A percentile compares a stretch with the other conserved stretches of the same genome.
These are phyloP conservation scores for Erpobdella octoculata DNA, from an alignment of 2,888 invertebrate species.

Conservation along the genomic window DNA sequence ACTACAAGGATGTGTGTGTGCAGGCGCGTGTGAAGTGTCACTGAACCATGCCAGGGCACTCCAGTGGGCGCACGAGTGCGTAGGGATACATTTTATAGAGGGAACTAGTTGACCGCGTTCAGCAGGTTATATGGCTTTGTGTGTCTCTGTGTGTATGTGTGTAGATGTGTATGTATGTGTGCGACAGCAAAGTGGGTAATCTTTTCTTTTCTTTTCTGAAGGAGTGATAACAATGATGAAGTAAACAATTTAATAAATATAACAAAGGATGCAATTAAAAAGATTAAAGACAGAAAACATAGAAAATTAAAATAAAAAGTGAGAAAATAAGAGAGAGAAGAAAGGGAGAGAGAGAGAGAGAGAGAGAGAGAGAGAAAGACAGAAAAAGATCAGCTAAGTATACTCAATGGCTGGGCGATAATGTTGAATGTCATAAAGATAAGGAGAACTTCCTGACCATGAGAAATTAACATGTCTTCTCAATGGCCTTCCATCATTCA, in stretches of 20 bases:
- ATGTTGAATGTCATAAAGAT: slow-evolving; percentile 5
- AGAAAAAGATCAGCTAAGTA: background rate
- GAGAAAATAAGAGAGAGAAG: background rate
- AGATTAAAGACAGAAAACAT: background rate
- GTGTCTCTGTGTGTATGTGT: background rate
- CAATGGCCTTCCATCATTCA: background rate
- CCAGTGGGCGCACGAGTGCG: no score
- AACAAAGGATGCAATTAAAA: no score
- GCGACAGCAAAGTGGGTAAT: background rate
- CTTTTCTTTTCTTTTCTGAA: no score
- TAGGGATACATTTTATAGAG: background rate
- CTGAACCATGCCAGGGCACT: no score
- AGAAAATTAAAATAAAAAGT: background rate
- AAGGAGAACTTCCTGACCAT: background rate
- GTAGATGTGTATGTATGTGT: background rate
- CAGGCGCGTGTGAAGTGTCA: no score
- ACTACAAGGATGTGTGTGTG: no score
- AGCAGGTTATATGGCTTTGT: background rate
- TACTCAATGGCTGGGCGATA: no score
- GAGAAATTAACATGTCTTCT: slow-evolving; percentile 8
- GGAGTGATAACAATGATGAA: no score
- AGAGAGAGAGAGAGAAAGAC: background rate
- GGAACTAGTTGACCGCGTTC: background rate
- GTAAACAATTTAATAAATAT: no score
- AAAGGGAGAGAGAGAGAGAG: slow-evolving; percentile 2